Conservation (phyloP, 2,888 invertebrate species). For the Campoplex capitator region DNA sequence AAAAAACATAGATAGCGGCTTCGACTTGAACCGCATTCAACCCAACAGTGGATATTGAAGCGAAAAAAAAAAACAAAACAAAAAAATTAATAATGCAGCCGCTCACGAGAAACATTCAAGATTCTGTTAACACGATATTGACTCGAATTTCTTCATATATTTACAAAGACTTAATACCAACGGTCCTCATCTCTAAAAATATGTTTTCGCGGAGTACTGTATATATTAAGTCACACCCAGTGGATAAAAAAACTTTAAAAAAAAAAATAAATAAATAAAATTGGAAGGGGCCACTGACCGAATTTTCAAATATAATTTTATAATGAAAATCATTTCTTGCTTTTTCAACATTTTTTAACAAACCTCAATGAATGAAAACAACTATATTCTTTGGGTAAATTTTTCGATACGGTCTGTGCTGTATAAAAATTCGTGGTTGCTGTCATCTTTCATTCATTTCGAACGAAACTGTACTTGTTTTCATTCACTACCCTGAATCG, state of each 20-base stretch:
- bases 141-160: constrained; percentile 7
- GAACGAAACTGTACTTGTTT: too few relatives aligned
- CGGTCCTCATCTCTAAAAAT: constrained; percentile 41
- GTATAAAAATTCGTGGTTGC: too few relatives aligned
- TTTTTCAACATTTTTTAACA: background rate
- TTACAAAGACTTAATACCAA: background rate
- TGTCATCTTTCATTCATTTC: too few relatives aligned
- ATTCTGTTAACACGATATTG: constrained; percentile 31
- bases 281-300: background rate
- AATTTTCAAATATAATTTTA: background rate
- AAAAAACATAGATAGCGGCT: constrained; percentile 35
- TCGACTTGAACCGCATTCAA: constrained; percentile 6
- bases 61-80: background rate
- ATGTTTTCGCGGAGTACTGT: background rate
- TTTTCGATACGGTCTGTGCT: background rate
- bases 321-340: background rate
- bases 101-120: background rate
- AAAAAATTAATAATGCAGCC: constrained; percentile 1
- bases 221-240: background rate
- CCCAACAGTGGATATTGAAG: background rate
- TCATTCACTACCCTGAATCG: too few relatives aligned
- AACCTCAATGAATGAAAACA: background rate
- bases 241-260: background rate
- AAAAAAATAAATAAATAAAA: background rate
- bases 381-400: background rate